Evolutionary conservation across 2,113 vertebrate species (phyloP), one percentile per base, ranked within the genome.

Genomic region (Sigmodon hispidus): DNA sequence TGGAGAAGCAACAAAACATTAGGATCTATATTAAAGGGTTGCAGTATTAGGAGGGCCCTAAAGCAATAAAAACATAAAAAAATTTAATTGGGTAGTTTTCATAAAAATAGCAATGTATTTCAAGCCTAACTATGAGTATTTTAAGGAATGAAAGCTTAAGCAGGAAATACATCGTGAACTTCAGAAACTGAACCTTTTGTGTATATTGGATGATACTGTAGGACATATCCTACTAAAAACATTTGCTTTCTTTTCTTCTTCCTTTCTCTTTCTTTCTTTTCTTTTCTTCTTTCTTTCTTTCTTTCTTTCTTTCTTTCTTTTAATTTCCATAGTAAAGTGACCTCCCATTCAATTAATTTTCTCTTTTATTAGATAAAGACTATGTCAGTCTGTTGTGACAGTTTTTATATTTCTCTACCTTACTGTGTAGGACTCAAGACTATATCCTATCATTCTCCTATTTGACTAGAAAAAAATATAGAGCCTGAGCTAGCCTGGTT

Each of bases 251-350:
- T n/a, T n/a, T n/a, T n/a, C n/a, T n/a, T n/a, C n/a, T n/a, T n/a
- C n/a, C n/a, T n/a, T n/a, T 75, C 15, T 16, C 75, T 91, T 80
- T 36, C 34, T 94, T 94, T 94, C 50, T 63, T 94, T 72, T 31
- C n/a, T n/a, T n/a, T n/a, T n/a, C n/a, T n/a, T n/a, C n/a, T 75
- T 17, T 16, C 75, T 91, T 80, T 36, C 34, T 94, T 94, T 94
- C 50, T 63, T 94, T 72, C n/a, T 75, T 17, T 16, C 75, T 91
- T 80, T 36, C 34, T 94, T 94, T 94, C 50, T 63, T 94, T 72
- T 31, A 29, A 86, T 29, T 50, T 31, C 13, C 77, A 12, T 76
- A 31, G 63, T 11, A 90, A 80, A 2, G 4, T 40, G 1, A 2
- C 16, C 13, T 80, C 21, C 19, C 9, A 91, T 4, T 2, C 5